Conservation (phyloP, 2,888 invertebrate genomes). For the Hemicrepidius hirtus region DNA sequence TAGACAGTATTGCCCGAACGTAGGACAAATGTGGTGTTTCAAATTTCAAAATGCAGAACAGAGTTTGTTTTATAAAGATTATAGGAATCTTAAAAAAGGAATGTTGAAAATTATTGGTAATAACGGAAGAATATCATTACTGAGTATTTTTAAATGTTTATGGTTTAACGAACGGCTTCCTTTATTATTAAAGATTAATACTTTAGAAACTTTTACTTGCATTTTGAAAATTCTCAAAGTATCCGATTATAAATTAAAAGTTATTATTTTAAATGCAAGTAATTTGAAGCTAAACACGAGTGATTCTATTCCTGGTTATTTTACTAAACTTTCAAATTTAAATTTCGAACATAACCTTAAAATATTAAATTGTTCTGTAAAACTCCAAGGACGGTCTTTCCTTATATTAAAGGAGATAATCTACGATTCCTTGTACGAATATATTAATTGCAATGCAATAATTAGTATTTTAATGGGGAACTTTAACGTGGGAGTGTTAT, state of each 20-base stretch:
- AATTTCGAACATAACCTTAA: neutral
- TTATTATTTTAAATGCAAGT: neutral
- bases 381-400: neutral
- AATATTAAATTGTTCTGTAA: neutral
- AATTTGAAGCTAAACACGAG: neutral
- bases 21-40: neutral
- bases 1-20: neutral
- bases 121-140: neutral
- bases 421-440: neutral
- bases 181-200: conserved; percentile 2
- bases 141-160: neutral
- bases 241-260: neutral
- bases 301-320: neutral
- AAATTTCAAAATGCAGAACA: neutral
- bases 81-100: neutral
- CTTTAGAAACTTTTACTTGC: neutral
- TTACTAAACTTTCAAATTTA: neutral
- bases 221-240: conserved; percentile 10
- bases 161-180: neutral
- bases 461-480: conserved; percentile 1
- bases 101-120: conserved; percentile 9
- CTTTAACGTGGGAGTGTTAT: conserved; percentile 4
- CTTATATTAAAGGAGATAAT: neutral
- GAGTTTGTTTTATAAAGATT: neutral
- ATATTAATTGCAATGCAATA: neutral